Percentiles rank a stretch among this genome's conserved stretches.
These are phyloP conservation scores for Sphecodes monilicornis DNA, from an alignment of 2,888 invertebrate genomes.

Conservation along the genomic window DNA sequence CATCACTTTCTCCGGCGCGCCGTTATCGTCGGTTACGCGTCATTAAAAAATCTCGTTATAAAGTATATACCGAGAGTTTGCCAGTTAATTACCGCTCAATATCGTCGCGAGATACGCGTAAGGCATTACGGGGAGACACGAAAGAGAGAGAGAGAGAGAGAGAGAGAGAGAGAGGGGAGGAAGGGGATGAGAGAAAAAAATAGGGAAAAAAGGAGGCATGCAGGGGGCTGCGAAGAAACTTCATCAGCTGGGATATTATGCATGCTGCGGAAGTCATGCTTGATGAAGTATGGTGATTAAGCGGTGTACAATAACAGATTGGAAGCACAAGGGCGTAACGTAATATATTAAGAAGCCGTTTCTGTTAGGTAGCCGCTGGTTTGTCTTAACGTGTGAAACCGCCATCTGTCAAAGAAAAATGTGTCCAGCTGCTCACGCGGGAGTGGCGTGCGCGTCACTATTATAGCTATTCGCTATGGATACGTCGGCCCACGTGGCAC, in stretches of 20 bases:
- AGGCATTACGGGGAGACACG: background rate
- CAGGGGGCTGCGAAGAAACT: conserved; percentile 50
- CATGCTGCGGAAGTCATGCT: conserved; percentile 65
- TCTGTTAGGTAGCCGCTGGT: conserved; percentile 62
- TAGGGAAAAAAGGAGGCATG: background rate
- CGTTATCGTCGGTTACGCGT: conserved; percentile 35
- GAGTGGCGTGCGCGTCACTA: conserved; percentile 1
- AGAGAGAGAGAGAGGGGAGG: background rate
- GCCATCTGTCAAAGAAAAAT: conserved; percentile 69
- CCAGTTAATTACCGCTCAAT: conserved; percentile 56
- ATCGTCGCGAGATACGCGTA: conserved; percentile 49
- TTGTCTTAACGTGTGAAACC: conserved; percentile 68
- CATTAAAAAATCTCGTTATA: conserved; percentile 62
- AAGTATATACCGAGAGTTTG: conserved; percentile 38
- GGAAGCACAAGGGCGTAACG: conserved; percentile 65
- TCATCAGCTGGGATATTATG: conserved; percentile 60
- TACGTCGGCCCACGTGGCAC: conserved; percentile 17
- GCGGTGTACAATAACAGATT: conserved; percentile 68
- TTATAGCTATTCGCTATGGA: conserved; percentile 10
- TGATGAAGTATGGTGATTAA: conserved; percentile 72
- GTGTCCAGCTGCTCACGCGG: conserved; percentile 57
- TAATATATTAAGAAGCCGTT: conserved; percentile 68
- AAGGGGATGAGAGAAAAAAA: background rate
- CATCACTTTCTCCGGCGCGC: conserved; percentile 3
- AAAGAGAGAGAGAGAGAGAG: background rate